Conservation (phyloP, 2,888 invertebrate genomes). For the Scaeva pyrastri region DNA sequence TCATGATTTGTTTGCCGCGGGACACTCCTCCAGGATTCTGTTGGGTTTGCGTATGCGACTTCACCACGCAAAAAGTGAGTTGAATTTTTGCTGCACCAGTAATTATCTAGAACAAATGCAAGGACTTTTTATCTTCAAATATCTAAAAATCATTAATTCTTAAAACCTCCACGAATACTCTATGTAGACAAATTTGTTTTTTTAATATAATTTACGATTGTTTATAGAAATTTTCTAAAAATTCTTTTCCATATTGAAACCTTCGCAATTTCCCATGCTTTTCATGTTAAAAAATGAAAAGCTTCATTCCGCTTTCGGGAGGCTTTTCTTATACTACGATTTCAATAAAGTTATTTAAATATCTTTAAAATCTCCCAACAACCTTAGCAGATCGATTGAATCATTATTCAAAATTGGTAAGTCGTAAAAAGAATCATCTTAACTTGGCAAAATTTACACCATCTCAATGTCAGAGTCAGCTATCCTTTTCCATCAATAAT, state of each 20-base stretch:
- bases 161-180: too few relatives aligned
- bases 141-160: too few relatives aligned
- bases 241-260: too few relatives aligned
- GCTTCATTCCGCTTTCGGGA: too few relatives aligned
- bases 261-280: too few relatives aligned
- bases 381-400: neutral
- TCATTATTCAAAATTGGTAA: slow-evolving; percentile 4
- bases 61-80: neutral
- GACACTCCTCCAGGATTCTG: slow-evolving; percentile 46
- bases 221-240: too few relatives aligned
- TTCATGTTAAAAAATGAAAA: too few relatives aligned
- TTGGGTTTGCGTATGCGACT: neutral
- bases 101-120: too few relatives aligned
- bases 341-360: neutral
- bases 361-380: neutral
- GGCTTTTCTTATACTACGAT: too few relatives aligned
- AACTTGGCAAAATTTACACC: neutral
- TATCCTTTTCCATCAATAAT: slow-evolving; percentile 47
- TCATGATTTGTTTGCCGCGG: slow-evolving; percentile 71
- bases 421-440: neutral
- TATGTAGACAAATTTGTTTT: too few relatives aligned
- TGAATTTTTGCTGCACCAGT: slow-evolving; percentile 23
- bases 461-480: slow-evolving; percentile 17
- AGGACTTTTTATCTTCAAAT: too few relatives aligned
- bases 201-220: too few relatives aligned